phyloP scores from a whole-genome alignment of 2,888 invertebrate genomes.

The Empis stercorea region DNA sequence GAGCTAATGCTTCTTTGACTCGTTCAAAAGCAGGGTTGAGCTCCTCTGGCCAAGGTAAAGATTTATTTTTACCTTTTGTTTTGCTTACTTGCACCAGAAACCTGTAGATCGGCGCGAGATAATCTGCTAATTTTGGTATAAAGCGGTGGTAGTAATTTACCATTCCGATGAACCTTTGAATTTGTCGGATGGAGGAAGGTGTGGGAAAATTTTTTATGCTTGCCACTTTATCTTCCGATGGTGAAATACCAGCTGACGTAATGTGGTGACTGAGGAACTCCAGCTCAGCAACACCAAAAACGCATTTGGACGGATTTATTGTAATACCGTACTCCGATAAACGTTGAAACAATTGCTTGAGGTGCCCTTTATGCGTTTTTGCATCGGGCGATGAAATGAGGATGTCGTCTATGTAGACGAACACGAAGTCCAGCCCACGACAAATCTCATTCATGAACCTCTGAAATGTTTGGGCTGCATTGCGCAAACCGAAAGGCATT shows the following conservation, averaged over 20 bases:
- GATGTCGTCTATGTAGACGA: not conserved
- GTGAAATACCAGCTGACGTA: not conserved
- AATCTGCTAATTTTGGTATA: slow-evolving; percentile 1
- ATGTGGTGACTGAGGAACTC: slow-evolving; percentile 4
- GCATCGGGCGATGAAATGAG: not conserved
- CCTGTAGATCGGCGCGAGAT: not conserved
- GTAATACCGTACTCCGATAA: not conserved
- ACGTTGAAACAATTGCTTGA: not conserved
- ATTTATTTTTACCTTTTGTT: not conserved
- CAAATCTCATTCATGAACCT: not conserved
- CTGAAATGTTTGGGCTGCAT: not conserved
- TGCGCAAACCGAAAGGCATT: not conserved
- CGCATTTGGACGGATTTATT: slow-evolving; percentile 3
- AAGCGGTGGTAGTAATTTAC: slow-evolving; percentile 3
- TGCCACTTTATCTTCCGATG: not conserved
- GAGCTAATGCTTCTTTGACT: not conserved
- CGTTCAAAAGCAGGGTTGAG: not conserved
- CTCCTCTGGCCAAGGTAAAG: not conserved
- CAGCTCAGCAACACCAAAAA: slow-evolving; percentile 3
- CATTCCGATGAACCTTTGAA: slow-evolving; percentile 2
- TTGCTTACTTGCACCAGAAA: not conserved
- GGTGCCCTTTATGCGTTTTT: not conserved
- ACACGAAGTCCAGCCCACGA: not conserved
- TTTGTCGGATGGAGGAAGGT: not conserved
- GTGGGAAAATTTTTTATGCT: not conserved